These are phyloP conservation scores for Carposina sasakii DNA, from an alignment of 1,140 invertebrate species.

Conservation along the genomic window DNA sequence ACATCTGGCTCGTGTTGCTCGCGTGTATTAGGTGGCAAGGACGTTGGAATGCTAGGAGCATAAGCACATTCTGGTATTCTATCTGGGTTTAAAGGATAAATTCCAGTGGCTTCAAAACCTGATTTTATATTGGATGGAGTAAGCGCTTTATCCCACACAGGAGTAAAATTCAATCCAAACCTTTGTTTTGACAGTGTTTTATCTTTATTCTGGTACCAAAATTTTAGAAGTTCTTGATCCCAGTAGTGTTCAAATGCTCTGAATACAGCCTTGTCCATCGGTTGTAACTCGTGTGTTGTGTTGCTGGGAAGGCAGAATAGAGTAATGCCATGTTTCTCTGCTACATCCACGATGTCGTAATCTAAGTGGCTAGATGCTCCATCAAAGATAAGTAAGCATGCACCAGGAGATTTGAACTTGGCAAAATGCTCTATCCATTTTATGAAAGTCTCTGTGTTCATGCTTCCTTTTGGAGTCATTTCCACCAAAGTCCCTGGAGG, in stretches of 20 bases:
- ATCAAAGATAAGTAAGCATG: not conserved
- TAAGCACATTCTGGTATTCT: not conserved
- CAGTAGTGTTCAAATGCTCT: not conserved
- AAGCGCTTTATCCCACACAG: not conserved
- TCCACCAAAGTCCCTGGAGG: conserved; percentile 3
- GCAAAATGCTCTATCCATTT: not conserved
- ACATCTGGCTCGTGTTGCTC: too few relatives aligned
- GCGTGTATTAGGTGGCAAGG: too few relatives aligned
- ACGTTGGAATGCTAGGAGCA: too few relatives aligned
- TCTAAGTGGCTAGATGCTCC: not conserved
- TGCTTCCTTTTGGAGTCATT: not conserved
- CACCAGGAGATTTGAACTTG: not conserved
- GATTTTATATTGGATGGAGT: not conserved
- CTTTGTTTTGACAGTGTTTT: not conserved
- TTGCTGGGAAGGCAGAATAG: too few relatives aligned
- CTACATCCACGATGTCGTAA: not conserved
- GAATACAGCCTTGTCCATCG: not conserved
- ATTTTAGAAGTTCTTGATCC: conserved; percentile 1
- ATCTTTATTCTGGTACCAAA: not conserved
- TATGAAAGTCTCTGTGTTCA: not conserved
- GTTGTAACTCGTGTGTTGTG: not conserved
- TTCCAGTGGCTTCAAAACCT: not conserved
- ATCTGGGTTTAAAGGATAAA: not conserved
- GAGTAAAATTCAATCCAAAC: not conserved
- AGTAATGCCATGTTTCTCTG: not conserved